Conservation (phyloP, 2,113 vertebrate genomes). For the Haemorhous mexicanus region DNA sequence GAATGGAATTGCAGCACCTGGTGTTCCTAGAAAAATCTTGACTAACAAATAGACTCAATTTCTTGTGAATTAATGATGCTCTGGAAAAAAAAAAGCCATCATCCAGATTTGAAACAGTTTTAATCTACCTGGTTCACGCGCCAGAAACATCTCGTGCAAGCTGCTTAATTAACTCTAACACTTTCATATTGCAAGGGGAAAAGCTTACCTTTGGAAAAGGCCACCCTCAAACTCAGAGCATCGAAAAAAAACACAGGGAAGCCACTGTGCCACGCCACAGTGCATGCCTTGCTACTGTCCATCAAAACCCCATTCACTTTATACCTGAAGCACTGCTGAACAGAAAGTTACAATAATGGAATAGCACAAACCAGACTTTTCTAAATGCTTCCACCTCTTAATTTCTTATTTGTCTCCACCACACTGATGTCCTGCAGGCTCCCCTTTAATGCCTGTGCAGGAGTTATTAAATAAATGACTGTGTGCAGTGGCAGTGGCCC, state of each 20-base stretch:
- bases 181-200: background rate
- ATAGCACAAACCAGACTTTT: background rate
- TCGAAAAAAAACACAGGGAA: background rate
- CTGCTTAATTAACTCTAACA: background rate
- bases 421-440: slow-evolving; percentile 20
- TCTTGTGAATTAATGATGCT: background rate
- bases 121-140: background rate
- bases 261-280: background rate
- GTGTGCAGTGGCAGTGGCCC: slow-evolving; percentile 54
- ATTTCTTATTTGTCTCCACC: slow-evolving; percentile 59
- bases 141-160: background rate
- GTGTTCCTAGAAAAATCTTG: background rate
- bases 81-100: background rate
- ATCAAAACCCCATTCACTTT: background rate
- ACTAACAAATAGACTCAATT: background rate
- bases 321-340: background rate
- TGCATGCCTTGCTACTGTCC: background rate
- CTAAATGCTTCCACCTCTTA: background rate
- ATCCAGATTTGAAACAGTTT: background rate
- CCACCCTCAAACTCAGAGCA: background rate
- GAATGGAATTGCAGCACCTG: background rate
- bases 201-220: background rate
- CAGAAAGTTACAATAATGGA: background rate
- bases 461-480: slow-evolving; percentile 75
- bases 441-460: slow-evolving; percentile 17